A percentile compares a stretch with the other conserved stretches of the same genome.
Conservation (phyloP, 2,797 vertebrate species). For the Hypotaenidia okinawae region DNA sequence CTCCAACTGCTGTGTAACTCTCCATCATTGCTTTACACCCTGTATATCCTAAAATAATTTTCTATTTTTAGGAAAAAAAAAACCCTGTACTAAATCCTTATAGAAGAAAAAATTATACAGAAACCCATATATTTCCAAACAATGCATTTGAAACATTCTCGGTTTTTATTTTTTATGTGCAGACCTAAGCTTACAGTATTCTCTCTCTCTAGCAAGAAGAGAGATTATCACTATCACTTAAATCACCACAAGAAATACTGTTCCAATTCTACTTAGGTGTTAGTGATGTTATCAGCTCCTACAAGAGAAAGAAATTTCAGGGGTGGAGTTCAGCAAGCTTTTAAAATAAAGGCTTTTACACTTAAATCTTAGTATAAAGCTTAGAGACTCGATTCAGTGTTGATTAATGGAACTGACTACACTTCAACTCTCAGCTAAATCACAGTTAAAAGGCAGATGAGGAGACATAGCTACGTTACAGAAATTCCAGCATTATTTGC, state of each 20-base stretch:
- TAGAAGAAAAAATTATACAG: not conserved
- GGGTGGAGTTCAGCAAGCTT: not conserved
- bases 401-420: not conserved
- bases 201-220: not conserved
- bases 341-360: not conserved
- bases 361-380: not conserved
- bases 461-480: not conserved
- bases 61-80: not conserved
- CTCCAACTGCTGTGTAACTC: not conserved
- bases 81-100: not conserved
- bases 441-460: constrained; percentile 11
- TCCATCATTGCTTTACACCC: not conserved
- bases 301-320: constrained; percentile 16
- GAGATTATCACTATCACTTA: not conserved
- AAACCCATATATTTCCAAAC: not conserved
- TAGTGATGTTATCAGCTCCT: constrained; percentile 8
- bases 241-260: constrained; percentile 9
- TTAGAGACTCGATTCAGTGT: not conserved
- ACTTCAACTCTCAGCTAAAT: not conserved
- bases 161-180: not conserved
- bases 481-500: not conserved
- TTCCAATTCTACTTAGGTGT: not conserved
- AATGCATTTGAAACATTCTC: not conserved
- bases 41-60: not conserved
- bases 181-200: not conserved